Evolutionary conservation across 2,888 invertebrate genomes (phyloP).

Genomic region (Drosophila limbata): DNA sequence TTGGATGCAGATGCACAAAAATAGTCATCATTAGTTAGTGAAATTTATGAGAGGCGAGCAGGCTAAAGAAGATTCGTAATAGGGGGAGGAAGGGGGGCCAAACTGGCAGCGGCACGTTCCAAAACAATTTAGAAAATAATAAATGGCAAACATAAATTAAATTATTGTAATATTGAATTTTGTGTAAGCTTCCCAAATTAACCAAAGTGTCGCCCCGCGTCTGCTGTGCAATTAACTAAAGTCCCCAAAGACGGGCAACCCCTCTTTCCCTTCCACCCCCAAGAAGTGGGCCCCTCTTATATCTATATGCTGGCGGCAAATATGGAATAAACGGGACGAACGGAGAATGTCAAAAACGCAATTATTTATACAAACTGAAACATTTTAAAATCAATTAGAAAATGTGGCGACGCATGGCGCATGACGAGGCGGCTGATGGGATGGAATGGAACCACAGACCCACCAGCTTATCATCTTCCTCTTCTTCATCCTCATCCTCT

Average conservation of each 20-base stretch:
- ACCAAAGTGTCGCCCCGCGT: constrained; percentile 57
- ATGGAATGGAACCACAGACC: background rate
- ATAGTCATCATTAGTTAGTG: constrained; percentile 66
- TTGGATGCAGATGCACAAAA: constrained; percentile 36
- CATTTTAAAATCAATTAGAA: constrained; percentile 84
- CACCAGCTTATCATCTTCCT: constrained; percentile 13
- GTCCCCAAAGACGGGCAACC: constrained; percentile 26
- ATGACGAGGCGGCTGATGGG: constrained; percentile 30
- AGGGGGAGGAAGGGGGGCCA: constrained; percentile 13
- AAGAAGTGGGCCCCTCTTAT: background rate
- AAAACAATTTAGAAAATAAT: constrained; percentile 84
- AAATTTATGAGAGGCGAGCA: constrained; percentile 63
- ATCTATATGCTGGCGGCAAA: constrained; percentile 33
- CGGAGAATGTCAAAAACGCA: constrained; percentile 81
- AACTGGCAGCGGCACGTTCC: constrained; percentile 79
- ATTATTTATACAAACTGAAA: constrained; percentile 83
- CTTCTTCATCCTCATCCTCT: background rate
- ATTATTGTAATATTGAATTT: constrained; percentile 82
- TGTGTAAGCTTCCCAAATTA: constrained; percentile 63
- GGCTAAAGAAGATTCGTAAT: background rate
- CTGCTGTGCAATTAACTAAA: constrained; percentile 66
- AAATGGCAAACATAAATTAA: constrained; percentile 84
- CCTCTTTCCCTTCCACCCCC: background rate
- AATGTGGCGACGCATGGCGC: constrained; percentile 81
- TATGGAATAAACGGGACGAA: constrained; percentile 58